These are phyloP conservation scores for Ceratitis capitata DNA, from an alignment of 1,140 invertebrate species.

Conservation along the genomic window DNA sequence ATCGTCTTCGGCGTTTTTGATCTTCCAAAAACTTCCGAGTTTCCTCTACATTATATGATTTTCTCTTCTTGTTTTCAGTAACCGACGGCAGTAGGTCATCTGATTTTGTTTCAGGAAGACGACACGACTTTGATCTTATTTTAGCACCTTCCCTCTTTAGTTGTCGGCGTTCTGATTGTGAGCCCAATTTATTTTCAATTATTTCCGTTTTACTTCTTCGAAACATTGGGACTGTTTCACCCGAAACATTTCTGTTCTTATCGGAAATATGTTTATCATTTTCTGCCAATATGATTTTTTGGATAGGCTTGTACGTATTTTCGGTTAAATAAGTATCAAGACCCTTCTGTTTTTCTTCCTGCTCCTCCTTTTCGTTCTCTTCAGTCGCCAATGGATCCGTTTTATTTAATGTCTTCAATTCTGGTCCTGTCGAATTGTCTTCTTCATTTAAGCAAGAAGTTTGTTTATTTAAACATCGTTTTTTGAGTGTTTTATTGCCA, in stretches of 20 bases:
- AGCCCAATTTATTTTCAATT: not conserved
- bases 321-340: conserved; percentile 36
- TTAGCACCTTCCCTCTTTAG: not conserved
- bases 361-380: conserved; percentile 18
- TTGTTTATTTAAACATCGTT: not conserved
- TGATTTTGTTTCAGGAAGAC: not conserved
- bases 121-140: conserved; percentile 37
- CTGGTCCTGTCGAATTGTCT: not conserved
- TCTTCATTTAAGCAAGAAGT: not conserved
- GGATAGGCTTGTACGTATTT: not conserved
- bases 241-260: not conserved
- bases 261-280: not conserved
- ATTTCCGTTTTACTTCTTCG: not conserved
- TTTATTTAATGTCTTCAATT: not conserved
- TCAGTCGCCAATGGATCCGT: not conserved
- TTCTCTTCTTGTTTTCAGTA: not conserved
- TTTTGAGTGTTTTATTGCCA: not conserved
- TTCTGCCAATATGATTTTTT: not conserved
- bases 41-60: conserved; percentile 40
- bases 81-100: not conserved
- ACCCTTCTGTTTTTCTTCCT: conserved; percentile 38
- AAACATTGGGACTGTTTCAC: not conserved
- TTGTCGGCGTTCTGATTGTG: not conserved
- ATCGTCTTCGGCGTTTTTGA: conserved; percentile 37
- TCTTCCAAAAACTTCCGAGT: conserved; percentile 39